Conservation (phyloP, 2,113 vertebrate genomes). For the Smithornis capensis region DNA sequence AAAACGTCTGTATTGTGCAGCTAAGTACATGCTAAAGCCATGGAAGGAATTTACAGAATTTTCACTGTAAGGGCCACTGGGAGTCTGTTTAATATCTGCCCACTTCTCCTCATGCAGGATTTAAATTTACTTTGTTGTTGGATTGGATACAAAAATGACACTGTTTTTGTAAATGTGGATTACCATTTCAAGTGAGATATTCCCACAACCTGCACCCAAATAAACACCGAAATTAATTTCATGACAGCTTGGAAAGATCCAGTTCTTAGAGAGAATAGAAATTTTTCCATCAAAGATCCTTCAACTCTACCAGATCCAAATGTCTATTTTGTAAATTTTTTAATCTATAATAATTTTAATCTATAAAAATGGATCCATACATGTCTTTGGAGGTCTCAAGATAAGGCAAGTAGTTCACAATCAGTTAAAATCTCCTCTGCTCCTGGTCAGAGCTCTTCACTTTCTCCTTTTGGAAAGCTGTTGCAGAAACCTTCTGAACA, state of each 20-base stretch:
- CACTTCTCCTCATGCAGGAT: not conserved
- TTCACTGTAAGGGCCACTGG: not conserved
- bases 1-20: not conserved
- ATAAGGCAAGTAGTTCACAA: not conserved
- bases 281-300: not conserved
- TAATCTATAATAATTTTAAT: not conserved
- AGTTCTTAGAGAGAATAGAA: not conserved
- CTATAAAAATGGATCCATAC: not conserved
- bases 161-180: not conserved
- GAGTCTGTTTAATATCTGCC: not conserved
- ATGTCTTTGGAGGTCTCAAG: not conserved
- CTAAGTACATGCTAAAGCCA: not conserved
- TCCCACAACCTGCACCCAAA: not conserved
- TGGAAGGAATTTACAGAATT: not conserved
- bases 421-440: not conserved
- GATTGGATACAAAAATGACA: not conserved
- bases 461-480: not conserved
- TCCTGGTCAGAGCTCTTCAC: not conserved
- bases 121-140: not conserved
- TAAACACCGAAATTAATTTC: not conserved
- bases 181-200: not conserved
- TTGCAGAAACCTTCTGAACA: not conserved
- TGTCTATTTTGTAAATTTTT: not conserved
- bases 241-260: not conserved
- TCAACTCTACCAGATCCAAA: not conserved